Evolutionary conservation across 2,797 vertebrate species (phyloP).

Genomic region (Channa striata): DNA sequence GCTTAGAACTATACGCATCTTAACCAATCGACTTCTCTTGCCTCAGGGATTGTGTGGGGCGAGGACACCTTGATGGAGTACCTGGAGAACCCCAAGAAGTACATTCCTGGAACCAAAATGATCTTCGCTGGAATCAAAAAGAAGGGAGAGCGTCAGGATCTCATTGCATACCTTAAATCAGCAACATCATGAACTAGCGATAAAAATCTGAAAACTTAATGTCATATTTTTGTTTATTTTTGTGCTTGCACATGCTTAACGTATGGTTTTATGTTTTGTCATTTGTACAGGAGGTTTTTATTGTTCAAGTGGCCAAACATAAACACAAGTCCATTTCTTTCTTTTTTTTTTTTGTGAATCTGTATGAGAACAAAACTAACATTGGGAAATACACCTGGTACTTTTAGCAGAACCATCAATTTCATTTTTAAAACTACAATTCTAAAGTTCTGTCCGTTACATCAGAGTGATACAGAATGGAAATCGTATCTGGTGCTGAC

Average conservation of each 20-base stretch:
- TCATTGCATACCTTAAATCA: conserved; percentile 89
- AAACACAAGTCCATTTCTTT: conserved; percentile 19
- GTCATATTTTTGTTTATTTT: conserved; percentile 44
- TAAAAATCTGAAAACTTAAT: conserved; percentile 58
- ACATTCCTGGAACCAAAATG: conserved; percentile 92
- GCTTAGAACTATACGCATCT: too few species aligned
- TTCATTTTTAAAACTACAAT: conserved; percentile 16
- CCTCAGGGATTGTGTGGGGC: conserved; percentile 83
- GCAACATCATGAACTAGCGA: conserved; percentile 82
- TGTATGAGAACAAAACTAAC: conserved; percentile 17
- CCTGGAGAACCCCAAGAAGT: conserved; percentile 94
- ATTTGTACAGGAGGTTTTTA: conserved; percentile 38
- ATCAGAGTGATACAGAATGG: not conserved
- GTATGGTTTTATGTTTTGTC: conserved; percentile 61
- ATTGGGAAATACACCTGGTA: conserved; percentile 13
- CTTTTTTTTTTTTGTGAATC: conserved; percentile 19
- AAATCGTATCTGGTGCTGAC: conserved; percentile 17
- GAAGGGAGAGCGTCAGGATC: conserved; percentile 88
- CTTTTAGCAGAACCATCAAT: conserved; percentile 1
- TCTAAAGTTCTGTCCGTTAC: not conserved
- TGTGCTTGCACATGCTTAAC: conserved; percentile 35
- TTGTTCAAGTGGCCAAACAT: conserved; percentile 56
- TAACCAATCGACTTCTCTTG: not conserved
- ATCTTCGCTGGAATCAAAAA: conserved; percentile 93
- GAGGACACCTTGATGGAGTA: conserved; percentile 88